Evolutionary conservation across 1,140 invertebrate species (phyloP), one percentile per base, ranked within the genome.

Genomic region (Drosophila nigromelanica): DNA sequence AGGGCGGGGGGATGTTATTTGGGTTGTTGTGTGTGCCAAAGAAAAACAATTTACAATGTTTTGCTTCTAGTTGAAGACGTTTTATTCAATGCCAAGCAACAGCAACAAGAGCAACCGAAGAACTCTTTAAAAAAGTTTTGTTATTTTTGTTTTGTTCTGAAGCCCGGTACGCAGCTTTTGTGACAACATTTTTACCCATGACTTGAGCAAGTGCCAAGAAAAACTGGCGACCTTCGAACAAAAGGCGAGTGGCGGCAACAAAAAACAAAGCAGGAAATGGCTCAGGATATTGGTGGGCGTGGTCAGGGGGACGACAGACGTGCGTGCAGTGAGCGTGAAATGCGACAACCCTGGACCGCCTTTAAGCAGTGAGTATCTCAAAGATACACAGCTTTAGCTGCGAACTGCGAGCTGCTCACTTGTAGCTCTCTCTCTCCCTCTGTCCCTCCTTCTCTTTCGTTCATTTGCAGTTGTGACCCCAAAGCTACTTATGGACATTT

Each of bases 21-120:
- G 24, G 37, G 27, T 59, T 55, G 62, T 64, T 64, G 24, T 72
- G 71, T 74, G 21, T 63, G 72, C 59, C 66, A 79, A 79, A 78
- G 82, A 80, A 87, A 89, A 87, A 87, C 82, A 87, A 87, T 87
- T 87, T 87, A 76, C 83, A 87, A 87, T 87, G 83, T 87, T 87
- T 83, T 89, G 79, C 83, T 89, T 83, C 79, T 71, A 83, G 76
- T 79, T 76, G 76, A 73, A 66, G 83, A 79, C 76, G 83, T 60
- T 79, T 89, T 77, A 82, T 87, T 87, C 83, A 87, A 87, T 87
- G 83, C 83, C 83, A 82, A 45, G 39, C 27, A 68, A 47, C 37
- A 72, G 30, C 33, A 47, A 47, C 27, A 61, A 42, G 33, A 35
- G 33, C 21, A 51, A 15, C 21, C 39, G 33, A 67, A 58, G 50